phyloP scores from a whole-genome alignment of 2,113 vertebrate species.

The Ploceus nigricollis region DNA sequence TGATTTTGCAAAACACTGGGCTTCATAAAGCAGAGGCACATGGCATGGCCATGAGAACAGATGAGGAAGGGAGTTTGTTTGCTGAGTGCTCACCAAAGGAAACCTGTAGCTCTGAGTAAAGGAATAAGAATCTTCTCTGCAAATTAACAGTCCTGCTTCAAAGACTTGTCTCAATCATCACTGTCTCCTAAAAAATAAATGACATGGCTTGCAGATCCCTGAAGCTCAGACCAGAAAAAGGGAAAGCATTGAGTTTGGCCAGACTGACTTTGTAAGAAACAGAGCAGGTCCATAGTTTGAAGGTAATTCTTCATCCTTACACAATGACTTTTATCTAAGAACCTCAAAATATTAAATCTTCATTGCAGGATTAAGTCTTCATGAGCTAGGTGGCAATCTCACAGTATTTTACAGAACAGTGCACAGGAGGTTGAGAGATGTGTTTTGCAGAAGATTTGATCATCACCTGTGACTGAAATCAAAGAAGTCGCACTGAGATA shows the following conservation, averaged over 20 bases:
- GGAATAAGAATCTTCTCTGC: not conserved
- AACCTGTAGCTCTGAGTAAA: not conserved
- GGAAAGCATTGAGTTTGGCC: not conserved
- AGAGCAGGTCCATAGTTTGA: accelerated
- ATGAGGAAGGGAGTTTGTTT: not conserved
- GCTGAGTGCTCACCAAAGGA: not conserved
- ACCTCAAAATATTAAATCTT: not conserved
- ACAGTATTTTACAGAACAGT: not conserved
- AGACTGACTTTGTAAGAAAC: not conserved
- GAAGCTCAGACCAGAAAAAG: not conserved
- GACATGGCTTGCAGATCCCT: not conserved
- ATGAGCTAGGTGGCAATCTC: conserved; percentile 27
- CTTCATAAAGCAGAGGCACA: not conserved
- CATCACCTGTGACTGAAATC: not conserved
- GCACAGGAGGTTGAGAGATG: not conserved
- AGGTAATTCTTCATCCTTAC: not conserved
- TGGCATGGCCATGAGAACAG: not conserved
- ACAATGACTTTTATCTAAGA: not conserved
- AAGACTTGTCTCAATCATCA: not conserved
- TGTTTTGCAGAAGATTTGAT: not conserved
- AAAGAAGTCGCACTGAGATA: not conserved
- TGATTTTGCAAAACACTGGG: not conserved
- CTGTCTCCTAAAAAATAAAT: not conserved
- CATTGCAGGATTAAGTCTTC: not conserved
- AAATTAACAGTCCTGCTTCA: not conserved